These are phyloP conservation scores for Uloborus plumipes DNA, from an alignment of 2,888 invertebrate species.

Conservation along the genomic window DNA sequence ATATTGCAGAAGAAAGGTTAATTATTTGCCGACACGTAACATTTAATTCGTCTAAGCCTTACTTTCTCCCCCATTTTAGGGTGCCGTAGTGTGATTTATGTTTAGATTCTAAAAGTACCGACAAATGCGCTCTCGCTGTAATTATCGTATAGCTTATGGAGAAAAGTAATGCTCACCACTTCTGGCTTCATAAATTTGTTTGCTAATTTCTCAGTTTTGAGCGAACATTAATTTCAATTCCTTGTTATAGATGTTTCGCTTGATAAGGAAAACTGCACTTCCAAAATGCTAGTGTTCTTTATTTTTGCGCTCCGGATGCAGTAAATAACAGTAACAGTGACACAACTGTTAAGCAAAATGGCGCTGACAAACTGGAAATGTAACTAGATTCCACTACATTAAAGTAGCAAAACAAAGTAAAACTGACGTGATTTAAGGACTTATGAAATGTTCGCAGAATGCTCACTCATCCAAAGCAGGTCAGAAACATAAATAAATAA, in stretches of 20 bases:
- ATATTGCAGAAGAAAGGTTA: conserved; percentile 34
- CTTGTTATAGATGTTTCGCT: conserved; percentile 47
- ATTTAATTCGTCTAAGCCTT: conserved; percentile 48
- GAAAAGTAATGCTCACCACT: conserved; percentile 34
- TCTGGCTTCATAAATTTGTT: conserved; percentile 43
- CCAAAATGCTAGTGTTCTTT: conserved; percentile 23
- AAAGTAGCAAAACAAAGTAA: conserved; percentile 6
- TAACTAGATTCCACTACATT: not conserved
- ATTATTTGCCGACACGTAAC: conserved; percentile 55
- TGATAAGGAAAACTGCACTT: conserved; percentile 14
- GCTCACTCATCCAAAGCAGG: not conserved
- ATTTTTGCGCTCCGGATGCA: not conserved
- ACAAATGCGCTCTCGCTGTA: conserved; percentile 38
- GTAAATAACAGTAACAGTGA: conserved; percentile 27
- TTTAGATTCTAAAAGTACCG: conserved; percentile 37
- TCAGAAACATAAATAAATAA: too few species aligned
- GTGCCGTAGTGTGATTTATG: conserved; percentile 47
- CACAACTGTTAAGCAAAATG: conserved; percentile 10
- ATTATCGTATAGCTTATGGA: conserved; percentile 41
- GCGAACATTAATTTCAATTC: conserved; percentile 54
- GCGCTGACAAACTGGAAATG: not conserved
- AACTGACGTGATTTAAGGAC: not conserved
- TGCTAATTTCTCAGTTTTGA: conserved; percentile 53
- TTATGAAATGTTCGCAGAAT: not conserved
- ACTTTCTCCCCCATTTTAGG: conserved; percentile 1